Conservation (phyloP, 2,888 invertebrate genomes). For the Sarcophaga rosellei region DNA sequence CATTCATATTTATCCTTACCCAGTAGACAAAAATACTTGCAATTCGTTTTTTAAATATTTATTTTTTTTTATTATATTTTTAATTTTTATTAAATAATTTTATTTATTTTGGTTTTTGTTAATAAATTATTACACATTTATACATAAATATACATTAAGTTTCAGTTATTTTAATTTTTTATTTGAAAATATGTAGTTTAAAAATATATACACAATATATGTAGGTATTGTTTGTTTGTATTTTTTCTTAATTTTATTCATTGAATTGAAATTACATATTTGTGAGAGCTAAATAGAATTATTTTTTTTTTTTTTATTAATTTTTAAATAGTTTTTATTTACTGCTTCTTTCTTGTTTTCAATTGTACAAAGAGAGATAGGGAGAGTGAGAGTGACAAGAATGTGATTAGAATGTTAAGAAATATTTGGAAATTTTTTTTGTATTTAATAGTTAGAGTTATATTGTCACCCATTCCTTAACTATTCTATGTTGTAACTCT, state of each 20-base stretch:
- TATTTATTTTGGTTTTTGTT: constrained; percentile 39
- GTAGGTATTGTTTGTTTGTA: background rate
- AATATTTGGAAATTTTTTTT: background rate
- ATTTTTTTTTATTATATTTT: constrained; percentile 51
- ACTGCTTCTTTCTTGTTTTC: too few species aligned
- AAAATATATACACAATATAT: constrained; percentile 18
- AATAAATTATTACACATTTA: constrained; percentile 67
- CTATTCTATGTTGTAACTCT: too few species aligned
- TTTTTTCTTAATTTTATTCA: constrained; percentile 3
- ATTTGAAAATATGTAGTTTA: constrained; percentile 10
- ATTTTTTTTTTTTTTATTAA: too few species aligned
- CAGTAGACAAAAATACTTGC: background rate
- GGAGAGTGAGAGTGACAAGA: too few species aligned
- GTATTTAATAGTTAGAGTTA: too few species aligned
- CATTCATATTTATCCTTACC: too few species aligned
- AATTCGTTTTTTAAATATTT: constrained; percentile 7
- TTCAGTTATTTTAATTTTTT: constrained; percentile 11
- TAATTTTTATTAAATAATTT: constrained; percentile 48
- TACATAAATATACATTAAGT: constrained; percentile 66
- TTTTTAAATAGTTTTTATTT: too few species aligned
- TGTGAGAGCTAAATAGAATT: too few species aligned
- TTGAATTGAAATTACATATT: too few species aligned
- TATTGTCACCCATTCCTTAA: too few species aligned
- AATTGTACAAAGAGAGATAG: too few species aligned
- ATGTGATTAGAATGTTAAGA: background rate